phyloP scores from a whole-genome alignment of 2,113 vertebrate genomes.

The Platysternon megacephalum region DNA sequence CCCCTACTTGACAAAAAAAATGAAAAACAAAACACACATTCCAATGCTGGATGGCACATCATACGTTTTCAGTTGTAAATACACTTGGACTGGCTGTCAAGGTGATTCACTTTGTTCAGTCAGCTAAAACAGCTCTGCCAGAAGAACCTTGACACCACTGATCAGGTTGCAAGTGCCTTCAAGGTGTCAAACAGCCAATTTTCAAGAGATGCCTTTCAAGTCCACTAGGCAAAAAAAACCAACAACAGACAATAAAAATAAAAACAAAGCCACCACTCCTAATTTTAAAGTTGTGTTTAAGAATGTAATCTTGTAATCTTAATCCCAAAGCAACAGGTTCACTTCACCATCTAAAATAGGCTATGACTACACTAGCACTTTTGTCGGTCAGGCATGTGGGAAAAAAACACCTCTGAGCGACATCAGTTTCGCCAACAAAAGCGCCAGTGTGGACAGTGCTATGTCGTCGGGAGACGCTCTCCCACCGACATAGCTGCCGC shows the following conservation, averaged over 20 bases:
- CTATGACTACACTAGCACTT: no score
- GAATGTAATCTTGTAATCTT: not conserved
- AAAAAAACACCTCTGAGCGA: no score
- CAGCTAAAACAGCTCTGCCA: rapidly evolving
- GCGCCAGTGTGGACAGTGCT: no score
- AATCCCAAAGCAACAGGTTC: not conserved
- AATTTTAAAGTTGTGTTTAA: not conserved
- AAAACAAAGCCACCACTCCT: not conserved
- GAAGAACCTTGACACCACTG: rapidly evolving
- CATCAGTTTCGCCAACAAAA: no score
- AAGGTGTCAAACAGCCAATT: not conserved
- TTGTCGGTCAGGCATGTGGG: no score
- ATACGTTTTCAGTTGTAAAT: rapidly evolving
- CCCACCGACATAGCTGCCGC: no score
- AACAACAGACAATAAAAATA: not conserved
- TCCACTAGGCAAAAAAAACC: not conserved
- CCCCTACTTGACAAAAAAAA: not conserved
- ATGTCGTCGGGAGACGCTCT: no score
- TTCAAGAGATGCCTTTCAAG: not conserved
- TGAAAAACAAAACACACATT: not conserved
- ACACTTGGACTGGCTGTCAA: rapidly evolving
- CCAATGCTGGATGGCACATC: not conserved
- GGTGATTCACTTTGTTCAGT: not conserved
- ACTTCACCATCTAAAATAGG: not conserved
- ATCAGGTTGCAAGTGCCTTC: not conserved